These are phyloP conservation scores for Chiloscyllium plagiosum DNA, from an alignment of 2,113 vertebrate species.

Conservation along the genomic window DNA sequence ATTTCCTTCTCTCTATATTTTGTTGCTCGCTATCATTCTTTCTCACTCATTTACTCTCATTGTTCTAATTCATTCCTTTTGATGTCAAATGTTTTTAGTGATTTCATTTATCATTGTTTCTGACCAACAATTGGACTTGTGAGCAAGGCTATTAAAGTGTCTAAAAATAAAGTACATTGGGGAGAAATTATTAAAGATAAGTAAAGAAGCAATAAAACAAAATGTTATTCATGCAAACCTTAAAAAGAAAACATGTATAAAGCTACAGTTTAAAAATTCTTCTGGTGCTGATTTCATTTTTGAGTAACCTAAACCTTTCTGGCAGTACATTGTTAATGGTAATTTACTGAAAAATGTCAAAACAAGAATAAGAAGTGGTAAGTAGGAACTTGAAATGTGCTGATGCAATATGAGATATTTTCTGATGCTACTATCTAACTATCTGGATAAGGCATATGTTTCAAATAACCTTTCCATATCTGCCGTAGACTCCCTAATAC, in stretches of 20 bases:
- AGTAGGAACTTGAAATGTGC: neutral
- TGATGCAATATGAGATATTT: conserved; percentile 3
- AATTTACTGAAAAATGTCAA: neutral
- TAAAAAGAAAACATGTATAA: neutral
- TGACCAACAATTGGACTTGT: neutral
- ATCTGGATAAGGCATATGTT: neutral
- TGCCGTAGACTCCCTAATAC: neutral
- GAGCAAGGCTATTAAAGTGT: neutral
- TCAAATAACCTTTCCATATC: neutral
- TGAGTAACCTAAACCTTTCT: neutral
- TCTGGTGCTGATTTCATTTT: neutral
- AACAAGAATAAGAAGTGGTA: neutral
- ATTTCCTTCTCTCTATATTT: neutral
- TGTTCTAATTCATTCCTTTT: neutral
- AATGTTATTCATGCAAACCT: neutral
- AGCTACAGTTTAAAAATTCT: neutral
- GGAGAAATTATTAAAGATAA: neutral
- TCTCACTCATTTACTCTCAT: neutral
- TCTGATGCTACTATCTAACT: neutral
- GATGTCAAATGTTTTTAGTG: neutral
- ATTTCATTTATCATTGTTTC: neutral
- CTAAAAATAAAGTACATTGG: neutral
- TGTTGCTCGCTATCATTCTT: neutral
- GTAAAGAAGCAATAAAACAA: neutral
- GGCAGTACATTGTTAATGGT: neutral